Conservation (phyloP, 2,113 vertebrate species). For the Peucedramus taeniatus region DNA sequence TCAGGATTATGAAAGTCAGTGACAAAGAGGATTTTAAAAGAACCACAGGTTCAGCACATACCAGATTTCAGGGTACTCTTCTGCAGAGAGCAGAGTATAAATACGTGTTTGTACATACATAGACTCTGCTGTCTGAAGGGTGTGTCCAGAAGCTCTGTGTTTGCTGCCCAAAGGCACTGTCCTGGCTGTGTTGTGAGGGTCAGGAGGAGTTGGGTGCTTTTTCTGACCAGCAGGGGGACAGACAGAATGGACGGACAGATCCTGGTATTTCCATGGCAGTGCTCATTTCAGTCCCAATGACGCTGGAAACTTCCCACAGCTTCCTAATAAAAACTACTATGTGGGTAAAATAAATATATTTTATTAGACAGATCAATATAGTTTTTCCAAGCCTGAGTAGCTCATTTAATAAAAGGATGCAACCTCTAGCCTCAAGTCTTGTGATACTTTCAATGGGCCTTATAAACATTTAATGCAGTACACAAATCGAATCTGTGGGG, state of each 20-base stretch:
- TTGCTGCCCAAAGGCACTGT: neutral
- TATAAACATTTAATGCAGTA: neutral
- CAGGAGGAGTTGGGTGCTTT: neutral
- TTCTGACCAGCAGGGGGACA: neutral
- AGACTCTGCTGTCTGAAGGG: neutral
- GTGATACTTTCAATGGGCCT: neutral
- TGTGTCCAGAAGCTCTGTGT: fast-evolving
- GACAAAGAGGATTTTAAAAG: neutral
- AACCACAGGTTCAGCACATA: neutral
- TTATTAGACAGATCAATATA: neutral
- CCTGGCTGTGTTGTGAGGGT: neutral
- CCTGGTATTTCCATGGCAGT: neutral
- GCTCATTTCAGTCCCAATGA: neutral
- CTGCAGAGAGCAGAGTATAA: neutral
- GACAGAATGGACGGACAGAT: neutral
- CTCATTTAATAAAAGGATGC: neutral
- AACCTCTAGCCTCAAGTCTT: neutral
- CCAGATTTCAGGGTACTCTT: neutral
- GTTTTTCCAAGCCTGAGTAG: neutral
- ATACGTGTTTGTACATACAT: neutral
- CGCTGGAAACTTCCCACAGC: neutral
- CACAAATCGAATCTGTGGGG: neutral
- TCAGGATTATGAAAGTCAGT: neutral
- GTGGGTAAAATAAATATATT: neutral
- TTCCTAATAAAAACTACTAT: neutral